Evolutionary conservation across 2,888 invertebrate species (phyloP), one percentile per base, ranked within the genome.

Genomic region (Drosophila quasianomalipes): DNA sequence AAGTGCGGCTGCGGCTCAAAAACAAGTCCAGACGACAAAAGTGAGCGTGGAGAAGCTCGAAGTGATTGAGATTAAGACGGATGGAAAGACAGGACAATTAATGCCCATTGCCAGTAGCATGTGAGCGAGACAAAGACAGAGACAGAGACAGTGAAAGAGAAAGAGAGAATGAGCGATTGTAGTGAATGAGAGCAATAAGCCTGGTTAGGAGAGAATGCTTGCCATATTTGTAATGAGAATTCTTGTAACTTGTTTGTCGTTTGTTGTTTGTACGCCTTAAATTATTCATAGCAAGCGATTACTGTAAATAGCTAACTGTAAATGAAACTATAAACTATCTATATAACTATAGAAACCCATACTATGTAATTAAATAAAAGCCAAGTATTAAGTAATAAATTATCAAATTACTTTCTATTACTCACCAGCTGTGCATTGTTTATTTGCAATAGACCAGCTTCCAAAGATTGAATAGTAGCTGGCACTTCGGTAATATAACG

Each of bases 51-150:
- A 94, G 81, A 93, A 94, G 76, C 90, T 92, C 26, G 93, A 94
- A 79, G 93, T 94, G 57, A 94, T 94, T 75, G 94, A 94, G 91
- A 93, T 94, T 54, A 93, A 93, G 74, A 89, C 93, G 30, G 93
- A 93, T 68, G 93, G 93, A 7, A 87, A 84, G 47, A 91, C 93
- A 3, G 93, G 93, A 49, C 93, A 92, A 73, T 75, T 93, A 70
- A 92, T 90, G 87, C 93, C 93, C 33, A 39, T 69, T 16, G 83
- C 84, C 52, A 89, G 85, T 31, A 52, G 41, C 51, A 49, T 68
- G 26, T 47, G 41, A 58, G 47, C 57, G 64, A 44, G 61, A 52
- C 70, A 70, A 26, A 9, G 9, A 26, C 16, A 14, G 39, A 63
- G 51, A 47, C 66, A 41, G 66, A 62, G 9, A 26, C 16, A 14